Evolutionary conservation across 1,140 invertebrate genomes (phyloP).

Genomic region (Drosophila nigromelanica): DNA sequence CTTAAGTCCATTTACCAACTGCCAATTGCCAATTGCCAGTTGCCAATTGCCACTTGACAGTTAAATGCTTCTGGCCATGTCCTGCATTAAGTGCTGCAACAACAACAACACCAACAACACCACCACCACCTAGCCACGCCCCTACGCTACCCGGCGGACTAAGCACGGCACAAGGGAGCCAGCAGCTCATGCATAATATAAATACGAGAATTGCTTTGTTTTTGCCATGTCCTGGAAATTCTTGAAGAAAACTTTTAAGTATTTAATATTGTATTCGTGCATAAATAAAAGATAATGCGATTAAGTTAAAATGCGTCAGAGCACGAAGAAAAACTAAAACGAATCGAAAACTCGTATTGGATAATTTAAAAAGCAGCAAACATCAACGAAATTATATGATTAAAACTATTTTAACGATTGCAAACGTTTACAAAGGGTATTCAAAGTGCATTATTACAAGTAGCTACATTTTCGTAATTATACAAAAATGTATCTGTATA

Average conservation of each 20-base stretch:
- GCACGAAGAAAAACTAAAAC: neutral
- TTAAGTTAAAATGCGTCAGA: neutral
- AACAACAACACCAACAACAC: neutral
- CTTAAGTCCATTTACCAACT: slow-evolving; percentile 8
- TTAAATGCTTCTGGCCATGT: slow-evolving; percentile 37
- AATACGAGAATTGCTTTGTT: neutral
- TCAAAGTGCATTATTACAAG: slow-evolving; percentile 45
- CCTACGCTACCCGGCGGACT: neutral
- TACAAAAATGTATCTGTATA: neutral
- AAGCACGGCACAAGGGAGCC: too few species aligned
- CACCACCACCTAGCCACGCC: neutral
- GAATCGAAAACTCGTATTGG: neutral
- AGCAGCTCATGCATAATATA: neutral
- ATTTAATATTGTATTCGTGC: slow-evolving; percentile 11
- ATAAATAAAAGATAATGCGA: slow-evolving; percentile 10
- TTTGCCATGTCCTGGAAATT: neutral
- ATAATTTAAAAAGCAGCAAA: too few species aligned
- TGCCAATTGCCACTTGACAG: slow-evolving; percentile 21
- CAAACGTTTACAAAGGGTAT: neutral
- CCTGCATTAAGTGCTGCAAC: slow-evolving; percentile 12
- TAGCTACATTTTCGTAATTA: slow-evolving; percentile 1
- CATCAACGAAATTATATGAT: too few species aligned
- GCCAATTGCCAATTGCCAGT: slow-evolving; percentile 21
- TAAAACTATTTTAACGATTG: neutral
- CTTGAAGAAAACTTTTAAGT: slow-evolving; percentile 3